Base-by-base conservation (phyloP, 2,797 vertebrate species). In the Parotocinclus haroldoi region DNA sequence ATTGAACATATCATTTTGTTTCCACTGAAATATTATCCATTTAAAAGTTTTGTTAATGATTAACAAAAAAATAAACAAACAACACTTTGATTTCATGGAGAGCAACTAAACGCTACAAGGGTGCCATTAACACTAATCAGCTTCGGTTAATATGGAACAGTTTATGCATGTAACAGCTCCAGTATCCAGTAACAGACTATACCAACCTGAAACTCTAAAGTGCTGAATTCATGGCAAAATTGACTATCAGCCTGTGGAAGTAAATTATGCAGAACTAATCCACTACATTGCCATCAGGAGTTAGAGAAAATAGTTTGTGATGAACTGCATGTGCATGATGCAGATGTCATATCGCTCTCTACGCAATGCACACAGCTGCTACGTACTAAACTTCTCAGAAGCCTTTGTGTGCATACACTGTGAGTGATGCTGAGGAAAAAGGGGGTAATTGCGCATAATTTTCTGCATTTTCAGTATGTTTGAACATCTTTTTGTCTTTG, bases 291-390 rank as follows among this genome's bases (percentile, higher is more conserved):
- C 38, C 55, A 60, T 44, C 40, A 66, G 57, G 40, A 53, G 48
- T 19, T 58, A 9, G 46, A 58, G 54, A 57, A 55, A 51, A 50
- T n/a, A 49, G 37, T 40, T 57, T 12, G 12, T 66, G 56, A 60
- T 65, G 55, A 59, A 27, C 13, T 65, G 3, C 55, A 59, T 19
- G 37, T 60, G 62, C 50, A 49, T 16, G 13, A 46, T 51, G 39
- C 58, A 67, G 58, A 73, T 49, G 45, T 51, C 59, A 53, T 55
- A 49, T 69, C 63, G 59, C 52, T 71, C 69, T 66, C 52, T 39
- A 58, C 72, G 66, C 66, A 76, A 70, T 53, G 46, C 48, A 71
- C 76, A 65, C 71, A 61, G 73, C 72, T 77, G 79, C 72, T 74
- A 64, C 7, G 11, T 71, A 61, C 59, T 65, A 57, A 68, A 63